Evolutionary conservation across 2,888 invertebrate genomes (phyloP), one percentile per base, ranked within the genome.

Genomic region (Isoperla grammatica): DNA sequence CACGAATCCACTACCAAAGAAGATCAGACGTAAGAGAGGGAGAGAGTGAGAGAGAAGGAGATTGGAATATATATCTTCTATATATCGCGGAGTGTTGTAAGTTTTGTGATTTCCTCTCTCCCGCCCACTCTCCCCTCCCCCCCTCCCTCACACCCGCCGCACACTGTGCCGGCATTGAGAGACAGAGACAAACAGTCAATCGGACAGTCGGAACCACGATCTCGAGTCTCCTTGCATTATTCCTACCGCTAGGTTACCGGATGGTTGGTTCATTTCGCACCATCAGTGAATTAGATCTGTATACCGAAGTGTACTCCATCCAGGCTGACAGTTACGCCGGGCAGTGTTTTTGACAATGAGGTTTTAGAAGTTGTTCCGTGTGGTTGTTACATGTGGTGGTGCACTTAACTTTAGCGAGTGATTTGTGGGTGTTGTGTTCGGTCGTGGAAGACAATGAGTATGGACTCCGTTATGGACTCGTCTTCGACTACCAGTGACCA

Each of bases 401-500:
- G 20, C 29, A 56, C 22, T 43, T 56, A 43, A 53, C 35, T 35
- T 17, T 56, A 19, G n/a, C 37, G 45, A 45, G 40, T 40, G 19
- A 22, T 15, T 45, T 57, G 54, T 35, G 46, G 49, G 37, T 17
- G 19, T 58, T 12, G 23, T 15, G 13, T 29, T 15, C 19, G 20
- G 29, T 29, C 29, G 29, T 29, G 29, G 29, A 48, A 48, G 59
- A 54, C 60, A 40, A 57, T 43, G 69, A 69, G 67, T 59, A 81
- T 81, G 81, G 81, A 81, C 72, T 76, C 79, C 71, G 78, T 76
- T 67, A 79, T 79, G 76, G 81, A 80, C 75, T 78, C 78, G 66
- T 75, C 74, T 67, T 75, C 75, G 64, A 74, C 72, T 61, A 73
- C 76, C 69, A 81, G 81, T 75, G 82, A 82, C 71, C 80, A 79